Evolutionary conservation across 2,888 invertebrate species (phyloP).

Genomic region (Malachius bipustulatus): DNA sequence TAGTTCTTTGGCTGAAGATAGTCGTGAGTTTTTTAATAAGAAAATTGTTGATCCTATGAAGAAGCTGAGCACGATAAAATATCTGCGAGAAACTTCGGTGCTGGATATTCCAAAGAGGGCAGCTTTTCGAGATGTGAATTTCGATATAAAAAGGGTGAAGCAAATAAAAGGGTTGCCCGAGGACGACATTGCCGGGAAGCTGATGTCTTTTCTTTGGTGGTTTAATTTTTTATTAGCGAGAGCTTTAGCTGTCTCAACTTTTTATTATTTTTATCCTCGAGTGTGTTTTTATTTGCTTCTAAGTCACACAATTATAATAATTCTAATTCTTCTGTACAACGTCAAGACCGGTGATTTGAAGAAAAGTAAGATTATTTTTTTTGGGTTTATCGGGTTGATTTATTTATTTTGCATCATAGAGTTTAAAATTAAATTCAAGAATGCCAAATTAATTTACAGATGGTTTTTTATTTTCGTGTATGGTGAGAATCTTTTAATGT

Average conservation of each 20-base stretch:
- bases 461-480: constrained; percentile 55
- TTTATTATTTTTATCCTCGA: constrained; percentile 54
- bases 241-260: constrained; percentile 55
- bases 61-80: background rate
- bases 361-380: constrained; percentile 41
- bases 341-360: constrained; percentile 43
- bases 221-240: constrained; percentile 61
- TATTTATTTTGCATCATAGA: constrained; percentile 68
- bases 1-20: constrained; percentile 7
- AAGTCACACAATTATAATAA: constrained; percentile 53
- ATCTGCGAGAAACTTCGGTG: constrained; percentile 22
- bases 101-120: constrained; percentile 20
- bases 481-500: constrained; percentile 54
- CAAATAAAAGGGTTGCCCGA: constrained; percentile 54
- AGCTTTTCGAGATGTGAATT: constrained; percentile 21
- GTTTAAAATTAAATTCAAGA: constrained; percentile 65
- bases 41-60: background rate
- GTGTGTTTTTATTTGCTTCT: constrained; percentile 47
- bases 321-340: constrained; percentile 51
- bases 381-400: constrained; percentile 58
- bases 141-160: constrained; percentile 35
- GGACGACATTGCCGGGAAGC: constrained; percentile 58
- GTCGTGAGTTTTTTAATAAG: constrained; percentile 2
- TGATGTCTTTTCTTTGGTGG: constrained; percentile 66
- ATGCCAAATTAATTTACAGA: constrained; percentile 56